Evolutionary conservation across 2,888 invertebrate species (phyloP), one percentile per base, ranked within the genome.

Genomic region (Rotaria socialis): DNA sequence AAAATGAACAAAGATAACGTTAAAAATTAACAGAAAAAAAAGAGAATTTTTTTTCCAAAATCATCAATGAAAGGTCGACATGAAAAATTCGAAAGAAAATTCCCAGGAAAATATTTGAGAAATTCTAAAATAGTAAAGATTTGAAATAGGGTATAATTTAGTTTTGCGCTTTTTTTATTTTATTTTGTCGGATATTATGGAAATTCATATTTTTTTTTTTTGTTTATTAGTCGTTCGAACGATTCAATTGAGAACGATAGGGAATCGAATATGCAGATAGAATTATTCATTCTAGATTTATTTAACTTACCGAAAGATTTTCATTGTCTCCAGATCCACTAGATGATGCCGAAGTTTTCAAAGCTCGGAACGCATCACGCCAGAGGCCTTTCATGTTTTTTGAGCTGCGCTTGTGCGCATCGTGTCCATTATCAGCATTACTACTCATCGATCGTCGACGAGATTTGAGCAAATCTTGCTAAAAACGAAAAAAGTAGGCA

Each of bases 391-490:
- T 67, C 2, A 27, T 35, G 35, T 67, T 67, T 14, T 16, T 67
- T 14, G 35, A 5, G 19, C 5, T 35, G 27, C 67, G 67, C 67
- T 67, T 67, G 0, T 67, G 67, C 67, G 67, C 19, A 27, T 67
- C 67, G 16, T 27, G 67, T 67, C 35, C 67, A 41, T 67, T 67
- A 41, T 67, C 67, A 19, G 35, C 14, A 67, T 19, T 35, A 67
- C 35, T 67, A 27, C 35, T 67, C 67, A 67, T 67, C 16, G 35
- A 67, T 35, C 35, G 16, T 67, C 16, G 35, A 67, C 5, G 67
- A 67, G 67, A 35, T 67, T 67, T 67, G 67, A 67, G 67, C 67
- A 67, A 67, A 41, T 67, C 67, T 16, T 67, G 67, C 67, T 67
- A 35, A 35, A 67, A 67, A 24, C 7, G 22, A 56, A 56, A 56